Evolutionary conservation across 2,888 invertebrate species (phyloP), one percentile per base, ranked within the genome.

Genomic region (Melipona bicolor): DNA sequence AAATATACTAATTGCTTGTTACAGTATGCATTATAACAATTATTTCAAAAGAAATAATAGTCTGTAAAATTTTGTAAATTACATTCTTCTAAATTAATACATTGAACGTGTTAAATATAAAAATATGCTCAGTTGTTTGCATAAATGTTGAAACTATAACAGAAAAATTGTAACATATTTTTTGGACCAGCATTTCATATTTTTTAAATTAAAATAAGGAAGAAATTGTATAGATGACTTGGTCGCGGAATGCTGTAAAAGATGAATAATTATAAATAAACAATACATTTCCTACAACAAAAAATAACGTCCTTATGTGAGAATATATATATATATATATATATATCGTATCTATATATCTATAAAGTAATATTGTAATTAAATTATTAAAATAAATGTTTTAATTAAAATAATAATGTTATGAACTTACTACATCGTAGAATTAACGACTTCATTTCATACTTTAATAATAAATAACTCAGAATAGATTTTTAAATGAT

Each of bases 1-100:
- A n/a, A 67, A n/a, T 59, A 52, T 64, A 61, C 15, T 73, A 70
- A 82, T 64, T 67, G 67, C 64, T 61, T 62, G 56, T 83, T 73
- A 54, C 64, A 70, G 61, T 27, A 79, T 72, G 4, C 27, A 62
- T 17, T 36, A 24, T 65, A 80, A 59, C 36, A 50, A 5, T 50
- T 50, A 21, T n/a, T 74, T 21, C 54, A 59, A 21, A 77, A 56
- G 65, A 59, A 64, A 54, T 49, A 70, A 9, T 69, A 54, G 15
- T 71, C 43, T 70, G 50, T 56, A 15, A 50, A 27, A 32, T 61
- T 50, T 82, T 74, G 59, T 61, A 27, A 43, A 69, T 85, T 61
- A 61, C 61, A 50, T 59, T 67, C 50, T 50, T 77, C 61, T 65
- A 79, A 54, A 61, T 54, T 65, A 13, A 52, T 27, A 19, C 24